These are phyloP conservation scores for Mallotus villosus DNA, from an alignment of 2,797 vertebrate genomes.

Conservation along the genomic window DNA sequence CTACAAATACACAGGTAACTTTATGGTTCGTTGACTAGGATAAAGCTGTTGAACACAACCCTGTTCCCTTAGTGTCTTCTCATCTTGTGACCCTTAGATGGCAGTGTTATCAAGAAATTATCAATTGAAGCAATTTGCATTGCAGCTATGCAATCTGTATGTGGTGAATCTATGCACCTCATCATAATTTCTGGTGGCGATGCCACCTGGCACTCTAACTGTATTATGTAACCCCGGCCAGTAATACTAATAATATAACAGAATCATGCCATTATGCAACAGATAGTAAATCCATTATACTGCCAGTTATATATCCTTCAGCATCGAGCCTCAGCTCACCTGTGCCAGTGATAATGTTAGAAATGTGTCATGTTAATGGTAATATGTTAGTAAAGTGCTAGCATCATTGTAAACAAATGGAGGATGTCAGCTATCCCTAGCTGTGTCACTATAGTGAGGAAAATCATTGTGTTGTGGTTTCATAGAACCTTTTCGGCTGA, in stretches of 20 bases:
- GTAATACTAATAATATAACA: too few species aligned
- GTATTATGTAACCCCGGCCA: slow-evolving; percentile 50
- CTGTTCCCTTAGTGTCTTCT: not conserved
- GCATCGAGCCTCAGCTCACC: not conserved
- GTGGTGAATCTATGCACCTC: slow-evolving; percentile 51
- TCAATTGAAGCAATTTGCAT: slow-evolving; percentile 36
- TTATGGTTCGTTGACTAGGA: too few species aligned
- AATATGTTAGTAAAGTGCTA: not conserved
- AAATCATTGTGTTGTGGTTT: not conserved
- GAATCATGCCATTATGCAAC: not conserved
- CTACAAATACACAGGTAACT: too few species aligned
- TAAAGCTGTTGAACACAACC: too few species aligned
- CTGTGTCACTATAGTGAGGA: not conserved
- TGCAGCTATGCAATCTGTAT: slow-evolving; percentile 29
- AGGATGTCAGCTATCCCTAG: not conserved
- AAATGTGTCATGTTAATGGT: not conserved
- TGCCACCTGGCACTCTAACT: slow-evolving; percentile 52
- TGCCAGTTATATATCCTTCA: not conserved
- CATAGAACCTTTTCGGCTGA: not conserved
- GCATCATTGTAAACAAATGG: not conserved
- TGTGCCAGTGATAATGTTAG: not conserved
- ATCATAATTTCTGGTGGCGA: slow-evolving; percentile 47
- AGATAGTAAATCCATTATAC: not conserved
- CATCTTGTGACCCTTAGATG: slow-evolving; percentile 42
- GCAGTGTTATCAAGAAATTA: slow-evolving; percentile 36